Conservation (phyloP, 2,113 vertebrate genomes). For the Alethe castanea region DNA sequence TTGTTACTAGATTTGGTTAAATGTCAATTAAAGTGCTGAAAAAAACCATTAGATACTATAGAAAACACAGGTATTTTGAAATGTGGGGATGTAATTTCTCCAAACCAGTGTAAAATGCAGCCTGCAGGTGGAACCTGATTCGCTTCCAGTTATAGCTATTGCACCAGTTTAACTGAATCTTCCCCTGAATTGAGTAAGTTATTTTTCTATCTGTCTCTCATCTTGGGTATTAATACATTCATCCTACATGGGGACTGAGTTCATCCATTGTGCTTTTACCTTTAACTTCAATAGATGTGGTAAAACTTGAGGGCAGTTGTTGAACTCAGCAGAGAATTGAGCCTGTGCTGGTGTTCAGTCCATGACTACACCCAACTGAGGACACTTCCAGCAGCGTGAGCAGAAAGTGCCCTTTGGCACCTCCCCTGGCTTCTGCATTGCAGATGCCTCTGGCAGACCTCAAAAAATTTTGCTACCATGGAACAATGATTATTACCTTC, state of each 20-base stretch:
- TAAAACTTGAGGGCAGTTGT: accelerated
- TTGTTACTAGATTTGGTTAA: constrained; percentile 8
- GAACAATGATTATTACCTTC: neutral
- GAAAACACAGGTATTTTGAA: neutral
- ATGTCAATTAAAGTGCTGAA: neutral
- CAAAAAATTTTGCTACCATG: neutral
- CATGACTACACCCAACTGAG: neutral
- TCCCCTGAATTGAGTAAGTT: neutral
- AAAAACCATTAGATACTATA: neutral
- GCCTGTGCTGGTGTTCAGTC: too few species aligned
- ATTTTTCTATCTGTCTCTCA: neutral
- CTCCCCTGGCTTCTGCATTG: neutral
- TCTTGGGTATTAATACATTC: neutral
- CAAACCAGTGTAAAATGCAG: neutral
- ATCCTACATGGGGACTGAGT: neutral
- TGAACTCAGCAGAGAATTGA: neutral
- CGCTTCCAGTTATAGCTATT: neutral
- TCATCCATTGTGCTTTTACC: neutral
- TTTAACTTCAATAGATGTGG: neutral
- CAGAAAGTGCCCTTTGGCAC: neutral
- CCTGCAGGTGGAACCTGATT: neutral
- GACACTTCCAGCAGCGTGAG: neutral
- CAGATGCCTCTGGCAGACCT: neutral
- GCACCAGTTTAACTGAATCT: neutral
- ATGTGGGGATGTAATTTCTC: neutral